Evolutionary conservation across 2,888 invertebrate genomes (phyloP), one percentile per base, ranked within the genome.

Genomic region (Agrenia bidenticulata): DNA sequence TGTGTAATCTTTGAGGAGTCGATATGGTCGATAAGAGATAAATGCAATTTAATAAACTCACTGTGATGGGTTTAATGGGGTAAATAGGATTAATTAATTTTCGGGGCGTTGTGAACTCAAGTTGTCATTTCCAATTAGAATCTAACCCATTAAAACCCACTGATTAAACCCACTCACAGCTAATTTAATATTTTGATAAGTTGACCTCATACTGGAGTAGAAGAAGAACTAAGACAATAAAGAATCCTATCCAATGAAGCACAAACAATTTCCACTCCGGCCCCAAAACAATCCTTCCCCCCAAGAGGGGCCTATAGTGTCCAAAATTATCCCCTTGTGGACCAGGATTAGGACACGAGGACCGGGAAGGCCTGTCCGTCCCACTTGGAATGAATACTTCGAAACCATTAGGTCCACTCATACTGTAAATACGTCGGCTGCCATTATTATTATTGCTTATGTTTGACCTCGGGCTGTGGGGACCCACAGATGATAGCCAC

Each of bases 181-280:
- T n/a, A 9, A 7, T 49, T 7, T 17, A 49, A 17, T 13, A n/a
- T 21, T 53, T 53, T 4, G 15, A 41, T 41, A 24, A 49, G 61
- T 58, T n/a, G n/a, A n/a, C n/a, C n/a, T n/a, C n/a, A n/a, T 61
- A 65, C 61, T 66, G 61, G n/a, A 62, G 13, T 39, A 57, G 32
- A 53, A 61, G 45, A n/a, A 57, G 58, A 1, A 19, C 54, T 1
- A 61, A 15, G 1, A 58, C 5, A 24, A 37, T 23, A 9, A 51
- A 15, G 5, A 57, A 17, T n/a, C 51, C 42, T 19, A 55, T 27
- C 2, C 53, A 9, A 27, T 51, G 50, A 37, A 58, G 9, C n/a
- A 54, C 1, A 37, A 66, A 66, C 1, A 51, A 26, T 1, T 19
- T 23, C 26, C 45, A 57, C 4, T 51, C 62, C 2, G 66, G 62